A percentile compares a stretch with the other conserved stretches of the same genome.
Evolutionary conservation across 2,888 invertebrate species (phyloP).

Genomic region (Abscondita cerata): DNA sequence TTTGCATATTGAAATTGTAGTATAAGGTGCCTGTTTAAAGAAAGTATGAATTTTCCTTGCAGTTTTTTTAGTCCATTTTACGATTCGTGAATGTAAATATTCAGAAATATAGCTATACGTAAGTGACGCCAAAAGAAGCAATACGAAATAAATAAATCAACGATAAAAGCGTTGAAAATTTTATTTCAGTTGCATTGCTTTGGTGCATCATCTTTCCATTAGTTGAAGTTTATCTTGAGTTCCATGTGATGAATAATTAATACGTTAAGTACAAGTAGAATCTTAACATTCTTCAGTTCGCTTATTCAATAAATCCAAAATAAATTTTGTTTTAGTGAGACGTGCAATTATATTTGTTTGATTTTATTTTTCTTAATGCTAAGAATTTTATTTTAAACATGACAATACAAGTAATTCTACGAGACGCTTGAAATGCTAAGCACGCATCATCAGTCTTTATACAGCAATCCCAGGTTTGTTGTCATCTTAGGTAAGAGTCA

Average conservation of each 20-base stretch:
- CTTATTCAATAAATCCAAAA: too few relatives aligned
- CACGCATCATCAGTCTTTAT: too few relatives aligned
- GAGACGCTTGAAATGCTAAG: too few relatives aligned
- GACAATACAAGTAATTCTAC: too few relatives aligned
- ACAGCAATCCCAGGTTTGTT: too few relatives aligned
- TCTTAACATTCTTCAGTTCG: constrained; percentile 8
- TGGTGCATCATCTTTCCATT: constrained; percentile 22
- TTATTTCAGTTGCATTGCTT: constrained; percentile 11
- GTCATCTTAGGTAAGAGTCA: too few relatives aligned
- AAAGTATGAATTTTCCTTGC: constrained; percentile 11
- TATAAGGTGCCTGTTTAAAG: constrained; percentile 24
- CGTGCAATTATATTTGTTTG: too few relatives aligned
- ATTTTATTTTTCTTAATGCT: too few relatives aligned
- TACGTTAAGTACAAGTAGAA: not conserved
- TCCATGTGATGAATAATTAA: constrained; percentile 23
- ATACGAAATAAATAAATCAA: not conserved
- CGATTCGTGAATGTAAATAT: constrained; percentile 25
- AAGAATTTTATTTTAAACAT: too few relatives aligned
- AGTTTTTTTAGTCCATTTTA: constrained; percentile 21
- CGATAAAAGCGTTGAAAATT: constrained; percentile 14
- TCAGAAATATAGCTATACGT: constrained; percentile 14
- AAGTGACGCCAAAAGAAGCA: not conserved
- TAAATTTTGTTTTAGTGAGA: too few relatives aligned
- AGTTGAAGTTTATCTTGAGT: constrained; percentile 16
- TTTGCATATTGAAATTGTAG: constrained; percentile 37